Evolutionary conservation across 1,140 invertebrate species (phyloP), one percentile per base, ranked within the genome.

Genomic region (Ceratosolen solmsi): DNA sequence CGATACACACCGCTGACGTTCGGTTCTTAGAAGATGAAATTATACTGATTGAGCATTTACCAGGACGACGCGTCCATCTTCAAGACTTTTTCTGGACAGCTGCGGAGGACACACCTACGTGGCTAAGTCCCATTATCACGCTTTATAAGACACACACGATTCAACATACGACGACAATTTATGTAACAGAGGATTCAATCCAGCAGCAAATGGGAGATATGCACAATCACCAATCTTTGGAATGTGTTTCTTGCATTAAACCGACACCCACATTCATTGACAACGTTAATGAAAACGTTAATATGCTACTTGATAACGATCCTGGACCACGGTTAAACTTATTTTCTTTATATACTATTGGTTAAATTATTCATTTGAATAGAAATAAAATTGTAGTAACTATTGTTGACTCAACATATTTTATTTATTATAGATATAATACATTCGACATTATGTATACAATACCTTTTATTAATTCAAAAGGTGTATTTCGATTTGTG

Each of bases 51-150:
- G 91, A 92, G 83, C 91, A 93, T 78, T 89, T 93, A 72, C 89
- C 92, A 30, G 92, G 93, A 41, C 92, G 93, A 80, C 93, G 91
- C 86, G 94, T 94, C 84, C 94, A 92, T 82, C 91, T 96, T 76
- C 96, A 96, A 86, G 95, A 96, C 88, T 97, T 96, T 88, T 95
- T 97, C 87, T 97, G 96, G 96, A 96, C 95, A 0, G 96, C 96
- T 0, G 95, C 95, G 0, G 96, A 96, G 1, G 96, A 96, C 86
- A 95, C 95, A 3, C 92, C 93, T 0, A 92, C 91, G 56, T 91
- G 90, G 90, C 54, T 89, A 15, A 88, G 89, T 78, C 86, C 87
- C 5, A 88, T 87, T 1, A 73, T 92, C 36, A 91, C 87, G 0
- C 84, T 89, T n/a, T 89, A 90, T 82, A 88, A 92, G 79, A 90